Evolutionary conservation across 2,113 vertebrate species (phyloP), one percentile per base, ranked within the genome.

Genomic region (Variabilichromis moorii): DNA sequence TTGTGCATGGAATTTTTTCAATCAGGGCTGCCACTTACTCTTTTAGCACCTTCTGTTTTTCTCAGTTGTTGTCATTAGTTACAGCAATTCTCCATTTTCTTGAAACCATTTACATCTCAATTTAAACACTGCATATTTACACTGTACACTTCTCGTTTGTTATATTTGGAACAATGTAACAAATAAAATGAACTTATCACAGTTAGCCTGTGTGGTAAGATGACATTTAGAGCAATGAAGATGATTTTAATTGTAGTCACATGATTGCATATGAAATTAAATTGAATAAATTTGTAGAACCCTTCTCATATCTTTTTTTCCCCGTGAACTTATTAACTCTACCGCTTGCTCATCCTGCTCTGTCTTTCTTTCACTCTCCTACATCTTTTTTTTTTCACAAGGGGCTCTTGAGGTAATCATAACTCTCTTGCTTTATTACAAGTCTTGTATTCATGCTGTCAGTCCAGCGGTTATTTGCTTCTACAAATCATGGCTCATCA

Each of bases 401-500:
- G 68, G 35, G 19, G 35, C 31, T 83, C 54, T 93, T 88, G 55
- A 68, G 26, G 54, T 80, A 66, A 81, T 80, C 53, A 88, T 82
- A 86, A 85, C 63, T 21, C 55, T 31, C 71, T 84, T 54, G 68
- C 68, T 91, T 92, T 91, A 91, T 88, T 88, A 86, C 84, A 57
- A 86, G 53, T 83, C 61, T 50, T 83, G 87, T 85, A 82, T 86
- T 86, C n/a, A 57, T 86, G 80, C 63, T 91, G 88, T 71, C 83
- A 84, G 71, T 89, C 83, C 90, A 85, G 5, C 16, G 5, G 42
- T 78, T 91, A 78, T 90, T 93, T 88, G 83, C 78, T 68, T 85
- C 57, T 13, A 82, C 83, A 89, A 90, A 89, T 90, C 85, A 83
- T 85, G 84, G 85, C 81, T 90, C 87, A 86, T 89, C 76, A 89